phyloP scores from a whole-genome alignment of 2,113 vertebrate genomes.

The Carassius gibelio region DNA sequence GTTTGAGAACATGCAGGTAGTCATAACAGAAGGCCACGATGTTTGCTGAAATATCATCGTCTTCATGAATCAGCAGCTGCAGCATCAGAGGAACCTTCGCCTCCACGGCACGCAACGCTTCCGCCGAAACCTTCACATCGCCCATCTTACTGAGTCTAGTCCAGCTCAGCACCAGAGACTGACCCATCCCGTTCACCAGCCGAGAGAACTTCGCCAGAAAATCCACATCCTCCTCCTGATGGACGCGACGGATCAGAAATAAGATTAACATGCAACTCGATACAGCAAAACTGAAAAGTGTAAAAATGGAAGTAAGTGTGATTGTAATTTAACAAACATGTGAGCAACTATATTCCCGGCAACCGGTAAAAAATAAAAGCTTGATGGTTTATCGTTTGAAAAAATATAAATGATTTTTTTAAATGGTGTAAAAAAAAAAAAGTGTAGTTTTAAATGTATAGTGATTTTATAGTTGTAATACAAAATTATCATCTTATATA shows the following conservation, averaged over 20 bases:
- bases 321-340: too few species aligned
- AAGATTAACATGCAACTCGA: background rate
- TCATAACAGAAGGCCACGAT: slow-evolving; percentile 97
- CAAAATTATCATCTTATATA: too few species aligned
- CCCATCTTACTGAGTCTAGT: slow-evolving; percentile 87
- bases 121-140: slow-evolving; percentile 83
- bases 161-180: slow-evolving; percentile 96
- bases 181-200: slow-evolving; percentile 97
- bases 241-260: background rate
- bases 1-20: slow-evolving; percentile 97
- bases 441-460: too few species aligned
- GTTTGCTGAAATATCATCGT: slow-evolving; percentile 97
- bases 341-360: background rate
- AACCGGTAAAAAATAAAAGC: too few species aligned
- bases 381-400: too few species aligned
- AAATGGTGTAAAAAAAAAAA: too few species aligned
- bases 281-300: background rate
- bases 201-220: slow-evolving; percentile 97
- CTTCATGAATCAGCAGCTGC: slow-evolving; percentile 90
- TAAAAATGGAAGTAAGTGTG: too few species aligned
- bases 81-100: slow-evolving; percentile 91
- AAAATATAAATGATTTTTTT: too few species aligned
- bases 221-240: slow-evolving; percentile 96
- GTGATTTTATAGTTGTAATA: too few species aligned
- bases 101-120: slow-evolving; percentile 88